These are phyloP conservation scores for Nematolebias whitei DNA, from an alignment of 2,113 vertebrate species.

Conservation along the genomic window DNA sequence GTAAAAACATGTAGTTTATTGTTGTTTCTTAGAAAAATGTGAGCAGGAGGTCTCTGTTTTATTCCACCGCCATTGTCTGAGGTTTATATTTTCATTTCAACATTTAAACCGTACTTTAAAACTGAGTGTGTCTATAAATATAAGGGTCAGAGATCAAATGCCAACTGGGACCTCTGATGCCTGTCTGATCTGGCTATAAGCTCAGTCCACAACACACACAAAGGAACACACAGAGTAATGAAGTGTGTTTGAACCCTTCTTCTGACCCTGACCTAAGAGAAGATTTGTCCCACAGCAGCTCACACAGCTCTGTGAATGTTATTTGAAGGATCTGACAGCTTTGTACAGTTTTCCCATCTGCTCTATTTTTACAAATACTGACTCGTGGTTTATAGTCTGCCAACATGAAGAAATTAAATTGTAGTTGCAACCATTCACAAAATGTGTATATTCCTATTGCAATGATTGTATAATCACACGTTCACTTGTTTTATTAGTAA, in stretches of 20 bases:
- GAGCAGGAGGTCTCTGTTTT: too few relatives aligned
- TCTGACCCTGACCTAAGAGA: conserved; percentile 42
- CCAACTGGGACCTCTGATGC: conserved; percentile 37
- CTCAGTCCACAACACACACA: too few relatives aligned
- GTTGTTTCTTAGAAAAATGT: too few relatives aligned
- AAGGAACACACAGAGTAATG: conserved; percentile 8
- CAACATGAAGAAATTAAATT: conserved; percentile 8
- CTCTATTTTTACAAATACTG: conserved; percentile 3
- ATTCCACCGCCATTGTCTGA: not conserved
- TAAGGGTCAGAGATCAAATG: conserved; percentile 46
- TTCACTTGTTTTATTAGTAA: not conserved
- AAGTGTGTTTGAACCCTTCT: conserved; percentile 25
- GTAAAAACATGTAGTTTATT: too few relatives aligned
- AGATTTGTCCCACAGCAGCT: conserved; percentile 39
- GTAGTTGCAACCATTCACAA: too few relatives aligned
- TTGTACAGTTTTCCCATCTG: conserved; percentile 23
- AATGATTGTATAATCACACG: not conserved
- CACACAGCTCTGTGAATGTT: conserved; percentile 28
- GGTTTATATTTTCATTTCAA: conserved; percentile 1
- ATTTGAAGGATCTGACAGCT: conserved; percentile 29
- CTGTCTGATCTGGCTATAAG: conserved; percentile 28
- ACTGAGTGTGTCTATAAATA: not conserved
- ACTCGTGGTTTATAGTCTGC: conserved; percentile 28
- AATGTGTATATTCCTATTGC: not conserved
- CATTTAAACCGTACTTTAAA: conserved; percentile 1